Base-by-base conservation (phyloP, 2,888 invertebrate species). In the Sarcophaga subvicina region DNA sequence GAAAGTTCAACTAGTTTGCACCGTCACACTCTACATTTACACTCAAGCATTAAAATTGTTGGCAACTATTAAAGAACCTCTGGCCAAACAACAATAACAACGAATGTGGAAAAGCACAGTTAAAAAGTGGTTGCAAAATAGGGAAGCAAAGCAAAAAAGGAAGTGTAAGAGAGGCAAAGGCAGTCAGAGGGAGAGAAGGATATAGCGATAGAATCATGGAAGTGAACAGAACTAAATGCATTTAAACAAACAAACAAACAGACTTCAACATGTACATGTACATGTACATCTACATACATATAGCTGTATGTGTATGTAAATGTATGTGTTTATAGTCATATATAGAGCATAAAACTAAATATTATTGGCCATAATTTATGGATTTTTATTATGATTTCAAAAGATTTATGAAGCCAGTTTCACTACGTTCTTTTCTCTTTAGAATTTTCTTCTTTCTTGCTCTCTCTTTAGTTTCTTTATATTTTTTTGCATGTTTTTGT, bases 311-410 rank as follows among this genome's bases (percentile, higher is more conserved):
- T 11, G 22, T 14, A 63, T 66, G 20, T 47, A 27, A 73, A 17
- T 75, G 22, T 79, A 70, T 45, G 17, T 45, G 45, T 60, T 1
- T 60, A 25, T 67, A 20, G 20, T 69, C 12, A 54, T 54, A 73
- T 37, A 37, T 59, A 66, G 45, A 84, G 59, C 27, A 80, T 17
- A 80, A 73, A 80, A 81, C 80, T 78, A 86, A 86, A 86, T 83
- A 86, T 83, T 86, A 83, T 86, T 86, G 80, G 83, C 83, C 80
- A 86, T 86, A 77, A 86, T 83, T 86, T 86, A 86, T 86, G 83
- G 78, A 86, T 86, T 86, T 86, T 86, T 80, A 83, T 86, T 86
- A 80, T 83, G 83, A 86, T 86, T 78, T 83, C 72, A 86, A 64
- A 83, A 86, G 86, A 86, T 83, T 83, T 86, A 83, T 83, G 86